phyloP scores from a whole-genome alignment of 2,797 vertebrate genomes.

The Phyllotis vaccarum region DNA sequence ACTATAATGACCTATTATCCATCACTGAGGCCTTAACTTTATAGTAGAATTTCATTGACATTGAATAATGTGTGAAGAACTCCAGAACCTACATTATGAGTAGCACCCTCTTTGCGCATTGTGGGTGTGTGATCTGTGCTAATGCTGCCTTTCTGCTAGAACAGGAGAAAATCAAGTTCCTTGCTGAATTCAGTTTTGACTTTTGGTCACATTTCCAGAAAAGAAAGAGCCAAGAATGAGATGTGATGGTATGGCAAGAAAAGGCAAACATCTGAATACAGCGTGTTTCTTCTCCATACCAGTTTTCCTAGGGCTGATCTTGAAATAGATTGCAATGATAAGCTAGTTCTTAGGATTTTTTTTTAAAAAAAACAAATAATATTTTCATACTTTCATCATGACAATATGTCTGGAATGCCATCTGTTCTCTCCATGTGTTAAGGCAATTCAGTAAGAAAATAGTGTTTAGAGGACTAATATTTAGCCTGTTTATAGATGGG shows the following conservation, averaged over 20 bases:
- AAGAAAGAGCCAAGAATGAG: background rate
- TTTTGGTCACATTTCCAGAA: background rate
- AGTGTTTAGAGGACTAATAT: conserved; percentile 46
- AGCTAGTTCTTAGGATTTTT: background rate
- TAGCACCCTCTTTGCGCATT: background rate
- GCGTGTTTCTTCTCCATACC: background rate
- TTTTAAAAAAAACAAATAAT: conserved; percentile 21
- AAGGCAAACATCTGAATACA: background rate
- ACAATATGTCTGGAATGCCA: conserved; percentile 56
- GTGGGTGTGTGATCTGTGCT: background rate
- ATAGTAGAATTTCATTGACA: background rate
- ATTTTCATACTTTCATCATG: conserved; percentile 65
- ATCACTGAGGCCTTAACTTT: background rate
- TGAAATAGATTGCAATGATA: conserved; percentile 5
- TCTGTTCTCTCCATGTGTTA: conserved; percentile 74
- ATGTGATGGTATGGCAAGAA: background rate
- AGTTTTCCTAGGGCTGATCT: background rate
- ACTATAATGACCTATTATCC: background rate
- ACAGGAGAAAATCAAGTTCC: background rate
- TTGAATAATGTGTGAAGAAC: background rate
- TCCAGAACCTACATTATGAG: rapidly evolving
- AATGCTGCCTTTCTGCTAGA: background rate
- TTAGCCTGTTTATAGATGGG: conserved; percentile 51
- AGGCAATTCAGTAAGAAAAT: conserved; percentile 68
- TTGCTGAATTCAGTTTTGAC: conserved; percentile 31